Conservation (phyloP, 2,113 vertebrate genomes). For the Anguilla japonica region DNA sequence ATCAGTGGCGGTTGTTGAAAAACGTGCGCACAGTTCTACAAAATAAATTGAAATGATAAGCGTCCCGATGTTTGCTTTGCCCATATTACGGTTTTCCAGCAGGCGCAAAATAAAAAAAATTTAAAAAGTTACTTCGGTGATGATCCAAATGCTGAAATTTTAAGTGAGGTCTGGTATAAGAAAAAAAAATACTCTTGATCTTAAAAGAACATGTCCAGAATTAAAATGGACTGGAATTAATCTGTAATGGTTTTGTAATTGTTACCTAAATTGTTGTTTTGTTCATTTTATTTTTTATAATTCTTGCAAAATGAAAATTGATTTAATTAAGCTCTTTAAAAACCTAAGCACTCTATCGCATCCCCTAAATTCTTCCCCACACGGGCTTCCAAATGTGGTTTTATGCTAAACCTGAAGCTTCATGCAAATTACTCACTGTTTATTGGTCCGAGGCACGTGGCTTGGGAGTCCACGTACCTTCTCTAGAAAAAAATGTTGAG, state of each 20-base stretch:
- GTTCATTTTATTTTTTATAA: too few species aligned
- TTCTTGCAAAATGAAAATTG: too few species aligned
- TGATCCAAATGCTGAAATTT: neutral
- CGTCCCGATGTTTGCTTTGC: constrained; percentile 44
- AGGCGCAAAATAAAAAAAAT: neutral
- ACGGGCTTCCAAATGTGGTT: neutral
- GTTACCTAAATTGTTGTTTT: too few species aligned
- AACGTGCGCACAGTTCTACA: constrained; percentile 38
- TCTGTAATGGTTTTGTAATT: too few species aligned
- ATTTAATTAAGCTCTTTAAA: too few species aligned
- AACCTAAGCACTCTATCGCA: too few species aligned
- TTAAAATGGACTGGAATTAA: too few species aligned
- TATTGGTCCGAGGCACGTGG: constrained; percentile 24
- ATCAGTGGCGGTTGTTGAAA: constrained; percentile 36
- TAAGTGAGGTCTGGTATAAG: too few species aligned
- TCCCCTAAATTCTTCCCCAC: neutral
- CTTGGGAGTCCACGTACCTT: constrained; percentile 10
- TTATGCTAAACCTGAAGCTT: constrained; percentile 5
- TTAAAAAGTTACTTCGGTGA: neutral
- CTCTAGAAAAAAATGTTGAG: neutral
- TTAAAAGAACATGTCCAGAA: too few species aligned
- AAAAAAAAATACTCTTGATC: too few species aligned
- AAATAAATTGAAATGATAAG: constrained; percentile 48
- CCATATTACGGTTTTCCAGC: constrained; percentile 46
- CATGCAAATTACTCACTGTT: constrained; percentile 14